These are phyloP conservation scores for Phrynocephalus vlangalii DNA, from an alignment of 2,797 vertebrate species.

Conservation along the genomic window DNA sequence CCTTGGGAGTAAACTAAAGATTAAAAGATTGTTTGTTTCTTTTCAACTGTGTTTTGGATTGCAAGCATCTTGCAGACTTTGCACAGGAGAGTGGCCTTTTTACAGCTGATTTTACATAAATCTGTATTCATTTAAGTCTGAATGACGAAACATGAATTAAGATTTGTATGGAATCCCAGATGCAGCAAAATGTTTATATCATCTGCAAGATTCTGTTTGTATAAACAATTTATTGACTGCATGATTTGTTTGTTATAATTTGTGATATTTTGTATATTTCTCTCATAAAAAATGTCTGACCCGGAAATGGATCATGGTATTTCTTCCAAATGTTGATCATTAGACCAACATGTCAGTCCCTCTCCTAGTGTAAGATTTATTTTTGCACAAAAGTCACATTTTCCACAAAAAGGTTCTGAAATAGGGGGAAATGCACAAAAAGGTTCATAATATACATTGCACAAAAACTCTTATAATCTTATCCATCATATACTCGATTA, in stretches of 20 bases:
- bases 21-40: slow-evolving; percentile 64
- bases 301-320: slow-evolving; percentile 76
- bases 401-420: too few species aligned
- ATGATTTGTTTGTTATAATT: slow-evolving; percentile 80
- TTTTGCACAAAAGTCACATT: too few species aligned
- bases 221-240: slow-evolving; percentile 83
- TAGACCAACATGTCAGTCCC: slow-evolving; percentile 76
- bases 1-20: slow-evolving; percentile 72
- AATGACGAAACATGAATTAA: slow-evolving; percentile 77
- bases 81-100: slow-evolving; percentile 86
- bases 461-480: too few species aligned
- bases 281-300: slow-evolving; percentile 75
- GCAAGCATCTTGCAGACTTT: slow-evolving; percentile 83
- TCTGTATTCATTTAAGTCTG: slow-evolving; percentile 73
- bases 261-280: slow-evolving; percentile 84
- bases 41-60: slow-evolving; percentile 69
- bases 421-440: too few species aligned
- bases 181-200: slow-evolving; percentile 82
- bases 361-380: background rate
- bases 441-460: too few species aligned
- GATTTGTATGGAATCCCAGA: slow-evolving; percentile 78
- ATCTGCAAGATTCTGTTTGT: slow-evolving; percentile 80
- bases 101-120: slow-evolving; percentile 79
- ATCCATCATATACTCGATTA: too few species aligned
- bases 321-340: slow-evolving; percentile 77